Evolutionary conservation across 2,113 vertebrate genomes (phyloP), one percentile per base, ranked within the genome.

Genomic region (Dolichallabes microphthalmus): DNA sequence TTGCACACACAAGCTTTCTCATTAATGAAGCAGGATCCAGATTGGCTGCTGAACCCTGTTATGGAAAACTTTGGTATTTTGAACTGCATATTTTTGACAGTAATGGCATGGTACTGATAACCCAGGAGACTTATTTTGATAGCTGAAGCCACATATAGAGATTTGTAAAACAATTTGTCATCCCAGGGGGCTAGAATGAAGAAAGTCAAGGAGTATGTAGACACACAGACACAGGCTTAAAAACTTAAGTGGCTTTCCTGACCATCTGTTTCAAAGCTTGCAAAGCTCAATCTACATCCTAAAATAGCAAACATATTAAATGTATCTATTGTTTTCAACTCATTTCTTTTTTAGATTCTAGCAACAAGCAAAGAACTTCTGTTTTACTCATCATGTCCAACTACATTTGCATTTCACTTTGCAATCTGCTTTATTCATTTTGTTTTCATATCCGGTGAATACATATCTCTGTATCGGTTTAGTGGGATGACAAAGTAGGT

Each of bases 41-140:
- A 68, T 68, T 78, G 74, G 74, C 61, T 84, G 82, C 45, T 76
- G 73, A 76, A 76, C 57, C 73, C 73, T 66, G 73, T 84, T 77
- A 78, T 68, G 45, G 58, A 63, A 77, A 77, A 78, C 60, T 68
- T 78, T 78, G 50, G 4, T 32, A n/a, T 78, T 78, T 78, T 60
- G 74, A 60, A 83, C 53, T 83, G 82, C 57, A 61, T 74, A 83
- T 83, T 66, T 78, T 68, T 68, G 30, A 66, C 74, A 68, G 45
- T 78, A 85, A 78, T 68, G 50, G 64, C 60, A 78, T 78, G 19
- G 20, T 68, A 35, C 76, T 66, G 61, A 85, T 85, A 63, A 85
- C 61, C 75, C 75, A 57, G 57, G 61, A 68, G 83, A 39, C 61
- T n/a, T 78, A 39, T 78, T 85, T 52, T 68, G 74, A 39, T 15